Evolutionary conservation across 1,140 invertebrate species (phyloP).

Genomic region (Potamilus streckersoni): DNA sequence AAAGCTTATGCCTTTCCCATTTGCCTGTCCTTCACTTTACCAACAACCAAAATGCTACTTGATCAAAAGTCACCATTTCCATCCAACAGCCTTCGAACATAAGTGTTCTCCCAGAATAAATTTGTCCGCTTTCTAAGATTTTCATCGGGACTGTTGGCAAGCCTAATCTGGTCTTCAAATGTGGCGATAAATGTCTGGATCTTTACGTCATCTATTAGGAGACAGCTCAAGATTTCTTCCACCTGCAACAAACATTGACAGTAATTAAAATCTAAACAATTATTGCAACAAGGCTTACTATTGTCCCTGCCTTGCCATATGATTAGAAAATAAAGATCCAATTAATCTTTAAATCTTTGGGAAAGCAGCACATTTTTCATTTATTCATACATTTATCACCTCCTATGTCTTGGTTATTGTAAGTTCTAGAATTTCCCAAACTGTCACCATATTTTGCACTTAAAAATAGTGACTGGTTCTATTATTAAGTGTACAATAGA

Average conservation of each 20-base stretch:
- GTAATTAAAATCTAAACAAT: too few relatives aligned
- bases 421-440: too few relatives aligned
- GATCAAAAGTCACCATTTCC: conserved; percentile 70
- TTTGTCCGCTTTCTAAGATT: conserved; percentile 68
- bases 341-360: too few relatives aligned
- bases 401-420: too few relatives aligned
- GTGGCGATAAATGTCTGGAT: conserved; percentile 67
- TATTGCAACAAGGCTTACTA: too few relatives aligned
- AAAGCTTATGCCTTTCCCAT: background rate
- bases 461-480: too few relatives aligned
- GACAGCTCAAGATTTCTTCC: conserved; percentile 32
- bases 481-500: too few relatives aligned
- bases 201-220: conserved; percentile 45
- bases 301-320: too few relatives aligned
- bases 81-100: conserved; percentile 74
- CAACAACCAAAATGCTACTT: background rate
- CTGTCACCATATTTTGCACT: too few relatives aligned
- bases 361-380: too few relatives aligned
- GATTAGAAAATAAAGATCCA: too few relatives aligned
- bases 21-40: background rate
- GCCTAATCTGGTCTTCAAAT: conserved; percentile 74
- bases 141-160: conserved; percentile 72
- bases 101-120: conserved; percentile 78
- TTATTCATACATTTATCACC: too few relatives aligned
- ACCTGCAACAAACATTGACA: conserved; percentile 33